Conservation (phyloP, 2,888 invertebrate species). For the Rhagophthalmus giganteus region DNA sequence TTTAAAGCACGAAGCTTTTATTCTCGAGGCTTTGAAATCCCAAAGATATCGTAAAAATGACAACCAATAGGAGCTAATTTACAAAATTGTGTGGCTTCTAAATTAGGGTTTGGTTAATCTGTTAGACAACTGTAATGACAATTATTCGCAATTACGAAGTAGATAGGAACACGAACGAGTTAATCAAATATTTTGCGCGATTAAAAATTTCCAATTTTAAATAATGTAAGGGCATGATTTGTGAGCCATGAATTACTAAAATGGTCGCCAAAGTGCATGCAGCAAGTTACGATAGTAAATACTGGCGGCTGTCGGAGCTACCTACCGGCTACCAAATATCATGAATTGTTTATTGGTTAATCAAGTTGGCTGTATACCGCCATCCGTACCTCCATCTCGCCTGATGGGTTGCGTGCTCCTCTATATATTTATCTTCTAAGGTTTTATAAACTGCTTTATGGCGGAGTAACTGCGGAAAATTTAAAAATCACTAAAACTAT, state of each 20-base stretch:
- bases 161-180: no score
- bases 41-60: background rate
- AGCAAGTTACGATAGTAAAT: slow-evolving; percentile 34
- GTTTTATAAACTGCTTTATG: slow-evolving; percentile 17
- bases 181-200: no score
- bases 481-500: no score
- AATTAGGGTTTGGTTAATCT: no score
- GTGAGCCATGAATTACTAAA: slow-evolving; percentile 11
- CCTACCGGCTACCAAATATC: slow-evolving; percentile 49
- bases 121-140: no score
- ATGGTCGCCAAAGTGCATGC: slow-evolving; percentile 16
- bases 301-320: slow-evolving; percentile 24
- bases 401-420: slow-evolving; percentile 28
- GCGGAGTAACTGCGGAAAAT: no score
- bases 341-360: slow-evolving; percentile 57
- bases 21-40: background rate
- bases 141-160: no score
- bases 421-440: slow-evolving; percentile 14
- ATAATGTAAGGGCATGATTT: slow-evolving; percentile 9
- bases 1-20: background rate
- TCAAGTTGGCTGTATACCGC: slow-evolving; percentile 43
- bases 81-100: no score
- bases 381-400: slow-evolving; percentile 19
- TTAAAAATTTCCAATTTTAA: slow-evolving; percentile 4
- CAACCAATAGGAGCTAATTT: no score